Evolutionary conservation across 2,888 invertebrate species (phyloP).

Genomic region (Temnothorax ravouxi): DNA sequence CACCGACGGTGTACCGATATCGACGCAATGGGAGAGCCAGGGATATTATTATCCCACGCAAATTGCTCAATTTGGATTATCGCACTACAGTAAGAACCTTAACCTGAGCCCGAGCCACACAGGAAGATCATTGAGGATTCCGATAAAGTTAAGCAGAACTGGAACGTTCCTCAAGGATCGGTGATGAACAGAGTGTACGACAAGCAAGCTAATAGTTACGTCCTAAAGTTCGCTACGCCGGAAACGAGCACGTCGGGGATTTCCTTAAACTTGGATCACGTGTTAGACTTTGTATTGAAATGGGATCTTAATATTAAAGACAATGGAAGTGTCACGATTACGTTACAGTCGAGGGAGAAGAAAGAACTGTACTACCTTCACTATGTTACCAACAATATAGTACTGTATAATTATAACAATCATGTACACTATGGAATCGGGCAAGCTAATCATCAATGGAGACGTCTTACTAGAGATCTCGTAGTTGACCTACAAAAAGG

Average conservation of each 20-base stretch:
- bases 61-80: constrained; percentile 98
- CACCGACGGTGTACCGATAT: constrained; percentile 96
- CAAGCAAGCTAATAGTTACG: constrained; percentile 88
- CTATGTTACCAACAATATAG: constrained; percentile 92
- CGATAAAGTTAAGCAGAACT: constrained; percentile 90
- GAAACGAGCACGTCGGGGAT: constrained; percentile 91
- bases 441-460: constrained; percentile 89
- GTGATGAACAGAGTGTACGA: constrained; percentile 89
- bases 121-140: constrained; percentile 92
- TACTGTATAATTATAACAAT: constrained; percentile 91
- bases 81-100: constrained; percentile 98
- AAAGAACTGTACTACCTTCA: constrained; percentile 93
- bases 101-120: constrained; percentile 94
- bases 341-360: constrained; percentile 92
- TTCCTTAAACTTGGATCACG: constrained; percentile 90
- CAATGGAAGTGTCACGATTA: constrained; percentile 94
- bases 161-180: constrained; percentile 92
- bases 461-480: constrained; percentile 94
- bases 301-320: constrained; percentile 91
- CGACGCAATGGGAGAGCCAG: constrained; percentile 98
- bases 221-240: constrained; percentile 92
- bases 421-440: constrained; percentile 96
- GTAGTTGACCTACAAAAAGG: constrained; percentile 97
- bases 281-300: constrained; percentile 92
- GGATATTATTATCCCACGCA: constrained; percentile 99